phyloP scores from a whole-genome alignment of 2,888 invertebrate species.

The Chorisops tibialis region DNA sequence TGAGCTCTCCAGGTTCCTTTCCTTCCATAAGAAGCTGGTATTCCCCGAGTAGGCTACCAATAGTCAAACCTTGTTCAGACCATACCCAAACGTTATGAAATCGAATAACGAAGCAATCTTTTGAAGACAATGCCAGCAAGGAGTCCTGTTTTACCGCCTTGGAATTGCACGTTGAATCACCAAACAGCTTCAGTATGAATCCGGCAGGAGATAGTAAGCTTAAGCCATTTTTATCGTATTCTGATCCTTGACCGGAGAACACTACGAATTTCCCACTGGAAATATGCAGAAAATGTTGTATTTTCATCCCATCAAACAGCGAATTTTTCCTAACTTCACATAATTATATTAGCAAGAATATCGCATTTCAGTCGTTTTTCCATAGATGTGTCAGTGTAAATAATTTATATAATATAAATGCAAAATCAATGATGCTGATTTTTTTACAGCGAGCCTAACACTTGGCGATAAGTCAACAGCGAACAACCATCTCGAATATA shows the following conservation, averaged over 20 bases:
- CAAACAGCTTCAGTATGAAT: conserved; percentile 74
- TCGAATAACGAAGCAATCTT: conserved; percentile 80
- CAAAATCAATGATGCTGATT: too few species aligned
- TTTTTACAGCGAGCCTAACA: too few species aligned
- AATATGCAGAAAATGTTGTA: conserved; percentile 85
- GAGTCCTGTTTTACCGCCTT: conserved; percentile 67
- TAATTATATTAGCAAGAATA: conserved; percentile 43
- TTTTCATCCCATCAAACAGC: conserved; percentile 85
- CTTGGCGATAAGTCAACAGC: too few species aligned
- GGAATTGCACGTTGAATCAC: conserved; percentile 68
- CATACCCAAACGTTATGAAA: conserved; percentile 71
- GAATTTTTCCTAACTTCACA: conserved; percentile 40
- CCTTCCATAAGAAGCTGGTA: conserved; percentile 75
- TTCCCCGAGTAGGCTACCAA: conserved; percentile 63
- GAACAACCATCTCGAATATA: too few species aligned
- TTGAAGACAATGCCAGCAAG: conserved; percentile 67
- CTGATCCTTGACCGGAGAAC: conserved; percentile 64
- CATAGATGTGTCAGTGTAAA: conserved; percentile 40
- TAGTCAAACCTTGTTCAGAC: conserved; percentile 85
- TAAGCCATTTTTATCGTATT: conserved; percentile 59
- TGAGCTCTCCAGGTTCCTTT: conserved; percentile 51
- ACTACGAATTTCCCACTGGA: conserved; percentile 83
- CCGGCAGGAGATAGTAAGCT: conserved; percentile 61
- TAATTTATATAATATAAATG: too few species aligned
- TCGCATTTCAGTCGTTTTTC: conserved; percentile 44